phyloP scores from a whole-genome alignment of 2,888 invertebrate genomes.

The Graphium colonna region DNA sequence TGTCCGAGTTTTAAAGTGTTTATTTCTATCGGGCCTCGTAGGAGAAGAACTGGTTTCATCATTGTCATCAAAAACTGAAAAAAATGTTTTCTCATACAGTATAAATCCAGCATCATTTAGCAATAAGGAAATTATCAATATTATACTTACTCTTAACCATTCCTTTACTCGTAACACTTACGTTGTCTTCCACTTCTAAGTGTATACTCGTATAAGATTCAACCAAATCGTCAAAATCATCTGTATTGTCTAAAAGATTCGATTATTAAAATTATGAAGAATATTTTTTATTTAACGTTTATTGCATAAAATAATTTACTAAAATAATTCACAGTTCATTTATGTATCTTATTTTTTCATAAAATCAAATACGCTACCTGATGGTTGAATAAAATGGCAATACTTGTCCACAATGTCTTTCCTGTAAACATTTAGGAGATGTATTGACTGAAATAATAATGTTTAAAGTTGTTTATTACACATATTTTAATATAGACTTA shows the following conservation, averaged over 20 bases:
- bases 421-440: conserved; percentile 41
- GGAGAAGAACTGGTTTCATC: conserved; percentile 11
- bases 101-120: too few relatives aligned
- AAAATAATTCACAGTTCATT: too few relatives aligned
- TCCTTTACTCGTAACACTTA: conserved; percentile 25
- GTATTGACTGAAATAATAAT: neutral
- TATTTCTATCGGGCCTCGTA: neutral
- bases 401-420: conserved; percentile 53
- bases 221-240: conserved; percentile 7
- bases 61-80: conserved; percentile 10
- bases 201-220: conserved; percentile 9
- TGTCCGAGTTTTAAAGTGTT: neutral
- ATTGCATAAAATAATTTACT: neutral
- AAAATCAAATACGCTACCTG: conserved; percentile 38
- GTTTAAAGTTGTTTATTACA: neutral
- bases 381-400: conserved; percentile 39
- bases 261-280: neutral
- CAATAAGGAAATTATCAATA: neutral
- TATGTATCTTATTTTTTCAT: too few relatives aligned
- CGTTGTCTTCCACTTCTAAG: conserved; percentile 23
- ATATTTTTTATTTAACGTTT: too few relatives aligned
- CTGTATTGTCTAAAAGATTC: neutral
- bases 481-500: conserved; percentile 37
- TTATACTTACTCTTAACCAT: conserved; percentile 24
- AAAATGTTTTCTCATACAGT: neutral